Base-by-base conservation (phyloP, 2,113 vertebrate genomes). In the Melanostigma gelatinosum region DNA sequence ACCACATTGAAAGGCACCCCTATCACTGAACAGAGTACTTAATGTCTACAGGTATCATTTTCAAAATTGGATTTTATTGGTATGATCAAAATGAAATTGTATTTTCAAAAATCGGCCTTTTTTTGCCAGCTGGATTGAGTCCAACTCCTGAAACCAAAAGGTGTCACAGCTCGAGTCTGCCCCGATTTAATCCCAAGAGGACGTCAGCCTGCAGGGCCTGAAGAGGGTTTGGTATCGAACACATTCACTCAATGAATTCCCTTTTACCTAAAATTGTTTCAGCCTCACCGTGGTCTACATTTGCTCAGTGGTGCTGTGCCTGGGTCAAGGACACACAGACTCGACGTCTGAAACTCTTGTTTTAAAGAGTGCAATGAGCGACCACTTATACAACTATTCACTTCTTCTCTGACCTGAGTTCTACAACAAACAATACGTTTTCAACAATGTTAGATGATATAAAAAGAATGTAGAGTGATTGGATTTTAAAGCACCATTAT, bases 301-400 rank as follows among this genome's bases (percentile, higher is more conserved):
- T 7, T 5, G 16, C 18, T 50, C 48, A 50, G n/a, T 55, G 52
- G 52, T 10, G 18, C 48, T 50, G n/a, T 62, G 75, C 48, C 46
- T 75, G 50, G 38, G 77, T 84, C 36, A 54, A 48, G 24, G 57
- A 72, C 79, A 67, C 20, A 7, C n/a, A 34, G 60, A 71, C 70
- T n/a, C 13, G 4, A 36, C 44, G 50, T 1, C 24, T 27, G 42
- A 11, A 11, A 15, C 11, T 27, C 13, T 46, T 13, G 15, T 24
- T 65, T 27, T 6, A 65, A 65, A 18, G 10, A 48, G 0, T 62
- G 15, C 57, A 77, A 75, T 46, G 3, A 68, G 29, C 4, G 0
- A 44, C 46, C 16, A 27, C 68, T 24, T 52, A 1, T 62, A 18
- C n/a, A 48, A 32, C 64, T 42, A 13, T 34, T 55, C 10, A 50